Evolutionary conservation across 1,140 invertebrate genomes (phyloP), one percentile per base, ranked within the genome.

Genomic region (Caenorhabditis inopinata): DNA sequence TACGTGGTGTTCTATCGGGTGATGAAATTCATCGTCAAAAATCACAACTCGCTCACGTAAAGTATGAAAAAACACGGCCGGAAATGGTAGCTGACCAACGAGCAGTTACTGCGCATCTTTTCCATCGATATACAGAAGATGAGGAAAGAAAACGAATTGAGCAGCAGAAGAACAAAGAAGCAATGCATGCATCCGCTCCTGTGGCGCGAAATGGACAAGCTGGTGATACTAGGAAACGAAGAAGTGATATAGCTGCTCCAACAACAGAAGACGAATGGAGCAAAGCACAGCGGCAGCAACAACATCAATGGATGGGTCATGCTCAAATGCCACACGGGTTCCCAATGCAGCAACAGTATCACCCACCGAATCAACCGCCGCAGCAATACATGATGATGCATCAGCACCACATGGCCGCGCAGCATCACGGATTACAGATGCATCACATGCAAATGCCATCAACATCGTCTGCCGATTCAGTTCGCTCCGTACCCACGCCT

Each of bases 371-470:
- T n/a, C n/a, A n/a, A n/a, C n/a, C n/a, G n/a, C n/a, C n/a, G n/a
- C 48, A 51, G 12, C 48, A 51, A 12, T 51, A 51, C 21, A 51
- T 51, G 25, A 32, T 58, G 51, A 23, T 16, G n/a, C 58, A 58
- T 38, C 58, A 68, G 23, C 58, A 62, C 4, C 18, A 25, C 35
- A 32, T 62, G 53, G 27, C 53, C n/a, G 7, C 9, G 12, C 29
- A 38, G n/a, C 48, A 51, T 16, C 46, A 47, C 16, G 46, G 14
- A 47, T n/a, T 47, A 23, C 48, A 21, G 25, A 51, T 51, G n/a
- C 48, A 51, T 51, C 48, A 51, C 25, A n/a, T n/a, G n/a, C 48
- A 51, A n/a, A 51, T 51, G 48, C 48, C 48, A 51, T 51, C 48
- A 21, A 51, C 48, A 6, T 51, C 48, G 7, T 23, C 48, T 51